Conservation (phyloP, 2,797 vertebrate species). For the Cuculus canorus region DNA sequence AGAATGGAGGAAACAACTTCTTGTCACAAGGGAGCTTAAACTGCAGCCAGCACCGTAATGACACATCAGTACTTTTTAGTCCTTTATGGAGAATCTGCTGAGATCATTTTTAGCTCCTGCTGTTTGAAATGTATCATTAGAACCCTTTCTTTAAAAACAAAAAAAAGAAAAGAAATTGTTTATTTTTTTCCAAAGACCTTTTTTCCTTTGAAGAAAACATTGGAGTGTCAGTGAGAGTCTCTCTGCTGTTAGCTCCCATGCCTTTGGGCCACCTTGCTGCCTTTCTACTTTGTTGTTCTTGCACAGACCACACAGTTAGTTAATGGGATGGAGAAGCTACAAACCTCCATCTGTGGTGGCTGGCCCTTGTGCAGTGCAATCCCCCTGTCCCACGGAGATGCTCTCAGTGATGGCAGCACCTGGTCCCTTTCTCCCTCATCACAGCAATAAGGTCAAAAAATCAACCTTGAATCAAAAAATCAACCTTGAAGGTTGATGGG, state of each 20-base stretch:
- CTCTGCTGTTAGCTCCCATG: neutral
- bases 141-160: neutral
- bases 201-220: neutral
- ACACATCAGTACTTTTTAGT: neutral
- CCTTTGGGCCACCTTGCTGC: neutral
- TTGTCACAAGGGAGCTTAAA: neutral
- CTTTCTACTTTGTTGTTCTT: neutral
- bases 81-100: neutral
- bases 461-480: too few relatives aligned
- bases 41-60: neutral
- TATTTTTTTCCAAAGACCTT: neutral
- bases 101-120: neutral
- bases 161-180: neutral
- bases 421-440: neutral
- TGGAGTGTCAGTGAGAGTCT: neutral
- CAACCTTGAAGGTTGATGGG: neutral
- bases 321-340: neutral
- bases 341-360: neutral
- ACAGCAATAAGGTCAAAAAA: neutral
- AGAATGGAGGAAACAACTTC: neutral
- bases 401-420: neutral
- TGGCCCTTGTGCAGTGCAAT: neutral
- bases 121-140: neutral
- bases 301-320: neutral
- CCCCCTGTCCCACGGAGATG: rapidly evolving